These are phyloP conservation scores for Agonum fuliginosum DNA, from an alignment of 2,888 invertebrate species.

Conservation along the genomic window DNA sequence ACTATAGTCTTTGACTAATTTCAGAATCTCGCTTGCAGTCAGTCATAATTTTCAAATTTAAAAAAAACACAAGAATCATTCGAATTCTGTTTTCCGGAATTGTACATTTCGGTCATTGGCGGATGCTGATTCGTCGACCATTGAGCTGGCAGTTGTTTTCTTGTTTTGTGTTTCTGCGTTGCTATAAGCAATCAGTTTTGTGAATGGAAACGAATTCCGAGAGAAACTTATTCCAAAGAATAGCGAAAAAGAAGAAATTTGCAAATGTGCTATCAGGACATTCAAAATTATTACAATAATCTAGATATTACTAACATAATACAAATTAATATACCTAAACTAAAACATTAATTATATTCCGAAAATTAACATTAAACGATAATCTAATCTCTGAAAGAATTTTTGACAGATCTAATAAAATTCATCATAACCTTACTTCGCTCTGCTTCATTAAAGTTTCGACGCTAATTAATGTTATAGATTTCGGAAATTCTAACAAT, in stretches of 20 bases:
- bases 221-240: neutral
- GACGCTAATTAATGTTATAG: too few relatives aligned
- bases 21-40: too few relatives aligned
- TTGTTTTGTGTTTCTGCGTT: slow-evolving; percentile 6
- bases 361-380: too few relatives aligned
- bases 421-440: too few relatives aligned
- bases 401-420: too few relatives aligned
- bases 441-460: too few relatives aligned
- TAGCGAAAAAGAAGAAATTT: neutral
- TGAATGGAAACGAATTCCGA: slow-evolving; percentile 1
- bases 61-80: neutral
- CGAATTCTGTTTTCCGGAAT: neutral
- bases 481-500: too few relatives aligned
- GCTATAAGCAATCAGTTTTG: neutral
- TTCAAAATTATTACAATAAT: neutral
- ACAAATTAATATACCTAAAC: too few relatives aligned
- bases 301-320: neutral
- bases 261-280: neutral
- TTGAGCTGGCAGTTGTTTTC: neutral
- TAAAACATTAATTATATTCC: too few relatives aligned
- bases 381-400: too few relatives aligned
- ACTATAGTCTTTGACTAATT: too few relatives aligned
- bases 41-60: too few relatives aligned
- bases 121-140: neutral
- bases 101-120: neutral